Percentiles rank a stretch among this genome's conserved stretches.
Evolutionary conservation across 2,888 invertebrate genomes (phyloP).

Genomic region (Leptopilina syphax): DNA sequence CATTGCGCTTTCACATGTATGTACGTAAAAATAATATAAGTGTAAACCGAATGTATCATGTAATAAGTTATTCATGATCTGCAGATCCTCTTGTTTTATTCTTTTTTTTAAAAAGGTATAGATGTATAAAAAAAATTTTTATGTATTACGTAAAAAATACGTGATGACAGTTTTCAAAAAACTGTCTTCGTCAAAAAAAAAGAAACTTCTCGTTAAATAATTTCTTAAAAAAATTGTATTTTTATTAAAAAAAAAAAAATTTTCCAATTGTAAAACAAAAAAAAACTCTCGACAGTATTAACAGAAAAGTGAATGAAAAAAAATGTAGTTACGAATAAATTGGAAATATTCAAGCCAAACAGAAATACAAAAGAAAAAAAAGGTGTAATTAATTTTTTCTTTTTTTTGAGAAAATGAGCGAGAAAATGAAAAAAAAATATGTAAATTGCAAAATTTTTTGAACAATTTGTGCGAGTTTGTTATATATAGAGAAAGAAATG

Average conservation of each 20-base stretch:
- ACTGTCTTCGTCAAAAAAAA: not conserved
- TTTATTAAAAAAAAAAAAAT: conserved; percentile 25
- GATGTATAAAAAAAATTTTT: conserved; percentile 27
- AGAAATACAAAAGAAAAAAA: conserved; percentile 4
- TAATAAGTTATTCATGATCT: conserved; percentile 34
- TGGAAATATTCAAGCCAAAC: conserved; percentile 14
- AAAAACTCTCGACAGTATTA: conserved; percentile 36
- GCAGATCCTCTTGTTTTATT: conserved; percentile 33
- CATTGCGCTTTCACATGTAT: conserved; percentile 34
- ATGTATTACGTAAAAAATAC: conserved; percentile 30
- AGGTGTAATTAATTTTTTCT: conserved; percentile 7
- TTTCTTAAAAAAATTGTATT: conserved; percentile 30
- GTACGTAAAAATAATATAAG: conserved; percentile 37
- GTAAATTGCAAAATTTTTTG: not conserved
- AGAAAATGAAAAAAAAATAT: conserved; percentile 7
- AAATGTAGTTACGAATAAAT: conserved; percentile 11
- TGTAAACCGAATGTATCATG: conserved; percentile 24
- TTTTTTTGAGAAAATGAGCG: not conserved
- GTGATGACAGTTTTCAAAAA: conserved; percentile 24
- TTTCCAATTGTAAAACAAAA: conserved; percentile 32
- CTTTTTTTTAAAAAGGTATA: conserved; percentile 15
- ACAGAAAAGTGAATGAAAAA: conserved; percentile 34
- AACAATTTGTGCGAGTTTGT: conserved; percentile 30
- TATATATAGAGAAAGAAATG: not conserved
- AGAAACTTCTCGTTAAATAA: conserved; percentile 12